Evolutionary conservation across 2,113 vertebrate genomes (phyloP).

Genomic region (Datnioides undecimradiatus): DNA sequence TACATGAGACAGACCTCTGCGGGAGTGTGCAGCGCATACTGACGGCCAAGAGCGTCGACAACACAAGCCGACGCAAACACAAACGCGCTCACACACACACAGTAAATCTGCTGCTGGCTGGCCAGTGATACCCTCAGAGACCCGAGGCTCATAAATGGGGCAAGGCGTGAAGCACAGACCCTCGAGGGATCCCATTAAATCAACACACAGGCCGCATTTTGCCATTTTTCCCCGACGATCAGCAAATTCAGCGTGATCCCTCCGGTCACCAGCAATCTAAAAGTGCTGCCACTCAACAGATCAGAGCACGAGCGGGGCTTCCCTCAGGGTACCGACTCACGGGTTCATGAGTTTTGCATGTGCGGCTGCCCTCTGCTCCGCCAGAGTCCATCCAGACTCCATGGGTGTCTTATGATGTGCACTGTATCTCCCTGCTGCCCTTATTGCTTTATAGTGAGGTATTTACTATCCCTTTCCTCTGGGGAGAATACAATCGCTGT

Average conservation of each 20-base stretch:
- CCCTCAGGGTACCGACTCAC: constrained; percentile 38
- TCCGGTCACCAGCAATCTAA: constrained; percentile 59
- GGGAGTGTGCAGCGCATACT: constrained; percentile 34
- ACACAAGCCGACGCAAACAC: constrained; percentile 1
- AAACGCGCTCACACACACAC: neutral
- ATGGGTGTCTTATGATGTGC: constrained; percentile 10
- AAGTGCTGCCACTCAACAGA: constrained; percentile 69
- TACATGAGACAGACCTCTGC: constrained; percentile 30
- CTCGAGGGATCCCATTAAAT: constrained; percentile 74
- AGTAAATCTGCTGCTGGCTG: constrained; percentile 24
- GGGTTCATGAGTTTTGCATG: constrained; percentile 30
- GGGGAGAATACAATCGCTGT: neutral
- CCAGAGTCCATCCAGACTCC: constrained; percentile 14
- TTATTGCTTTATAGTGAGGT: constrained; percentile 11
- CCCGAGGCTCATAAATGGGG: constrained; percentile 42
- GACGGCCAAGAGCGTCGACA: neutral
- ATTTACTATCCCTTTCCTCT: constrained; percentile 26
- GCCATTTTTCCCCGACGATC: constrained; percentile 47
- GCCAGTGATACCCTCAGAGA: constrained; percentile 29
- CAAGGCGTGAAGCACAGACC: constrained; percentile 45
- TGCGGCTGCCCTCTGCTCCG: constrained; percentile 7
- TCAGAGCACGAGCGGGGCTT: constrained; percentile 14
- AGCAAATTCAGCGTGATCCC: constrained; percentile 57
- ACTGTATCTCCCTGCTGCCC: constrained; percentile 34
- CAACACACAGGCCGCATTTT: constrained; percentile 55